phyloP scores from a whole-genome alignment of 1,140 invertebrate genomes.

The Protaetia brevitarsis region DNA sequence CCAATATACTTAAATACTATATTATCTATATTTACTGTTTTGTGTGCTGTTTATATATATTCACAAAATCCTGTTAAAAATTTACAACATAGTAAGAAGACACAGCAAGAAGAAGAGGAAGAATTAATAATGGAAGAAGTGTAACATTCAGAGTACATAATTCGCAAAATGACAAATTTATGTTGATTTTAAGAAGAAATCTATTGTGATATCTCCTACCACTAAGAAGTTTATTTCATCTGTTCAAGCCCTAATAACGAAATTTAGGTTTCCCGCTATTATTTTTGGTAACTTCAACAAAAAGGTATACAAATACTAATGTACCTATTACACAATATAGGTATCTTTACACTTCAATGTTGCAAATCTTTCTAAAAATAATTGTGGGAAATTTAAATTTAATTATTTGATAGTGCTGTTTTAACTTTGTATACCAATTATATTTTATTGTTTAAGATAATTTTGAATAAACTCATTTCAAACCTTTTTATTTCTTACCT shows the following conservation, averaged over 20 bases:
- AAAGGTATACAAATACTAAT: no score
- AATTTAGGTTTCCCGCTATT: not conserved
- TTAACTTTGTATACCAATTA: no score
- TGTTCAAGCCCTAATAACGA: not conserved
- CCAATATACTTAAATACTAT: constrained; percentile 80
- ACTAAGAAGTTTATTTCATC: not conserved
- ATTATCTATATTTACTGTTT: constrained; percentile 79
- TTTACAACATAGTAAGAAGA: not conserved
- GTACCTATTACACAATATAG: no score
- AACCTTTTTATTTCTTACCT: no score
- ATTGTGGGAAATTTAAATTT: no score
- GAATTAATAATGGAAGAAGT: constrained; percentile 25
- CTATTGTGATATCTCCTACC: not conserved
- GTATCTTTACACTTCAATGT: no score
- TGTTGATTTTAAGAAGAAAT: not conserved
- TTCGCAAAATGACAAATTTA: not conserved
- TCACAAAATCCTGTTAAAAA: constrained; percentile 79
- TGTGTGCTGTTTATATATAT: constrained; percentile 81
- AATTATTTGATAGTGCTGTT: no score
- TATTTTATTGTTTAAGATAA: no score
- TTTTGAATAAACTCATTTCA: no score
- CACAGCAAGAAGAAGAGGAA: not conserved
- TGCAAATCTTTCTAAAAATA: no score
- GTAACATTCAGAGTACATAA: no score
- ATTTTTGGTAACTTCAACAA: no score